Base-by-base conservation (phyloP, 2,888 invertebrate species). In the Pycnomerus fuliginosus region DNA sequence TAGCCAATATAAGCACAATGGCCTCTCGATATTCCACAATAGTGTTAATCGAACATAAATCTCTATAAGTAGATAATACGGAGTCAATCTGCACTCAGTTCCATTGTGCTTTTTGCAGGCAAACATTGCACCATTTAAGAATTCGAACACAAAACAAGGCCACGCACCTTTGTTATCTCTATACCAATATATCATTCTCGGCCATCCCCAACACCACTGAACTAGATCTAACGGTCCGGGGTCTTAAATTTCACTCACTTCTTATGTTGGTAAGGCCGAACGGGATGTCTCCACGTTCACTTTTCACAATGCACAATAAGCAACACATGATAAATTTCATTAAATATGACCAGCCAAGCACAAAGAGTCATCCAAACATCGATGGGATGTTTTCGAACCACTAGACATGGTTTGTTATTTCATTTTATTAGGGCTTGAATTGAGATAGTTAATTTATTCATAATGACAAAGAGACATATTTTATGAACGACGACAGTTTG, bases 11-110 rank as follows among this genome's bases (percentile, higher is more conserved):
- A 69, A 69, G 68, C 67, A 70, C 67, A 69, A 70, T 62, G 62
- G 67, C 66, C 64, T 61, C 58, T 67, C 67, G 63, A 68, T 65
- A 56, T 41, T 56, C 59, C 48, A 68, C 66, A 68, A 69, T 67
- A 48, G 67, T 61, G 69, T 70, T 70, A 70, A 67, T 68, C 68
- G 66, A 50, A 69, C 68, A 70, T 71, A 71, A 71, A 71, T 71
- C 69, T 68, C 53, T 50, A 59, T 62, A 66, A 68, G 60, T 65
- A 65, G 60, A 62, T 64, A 56, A 13, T 16, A 20, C 50, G 40
- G 52, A 62, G 63, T 65, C 67, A 63, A 66, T 67, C 64, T 56
- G 59, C 64, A 62, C 60, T 61, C 58, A 3, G 4, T 55, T 48
- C 53, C 48, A 52, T 60, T 60, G 60, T 60, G 45, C 50, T 33